Percentiles rank a stretch among this genome's conserved stretches.
Evolutionary conservation across 2,113 vertebrate species (phyloP).

Genomic region (Oryzias woworae): DNA sequence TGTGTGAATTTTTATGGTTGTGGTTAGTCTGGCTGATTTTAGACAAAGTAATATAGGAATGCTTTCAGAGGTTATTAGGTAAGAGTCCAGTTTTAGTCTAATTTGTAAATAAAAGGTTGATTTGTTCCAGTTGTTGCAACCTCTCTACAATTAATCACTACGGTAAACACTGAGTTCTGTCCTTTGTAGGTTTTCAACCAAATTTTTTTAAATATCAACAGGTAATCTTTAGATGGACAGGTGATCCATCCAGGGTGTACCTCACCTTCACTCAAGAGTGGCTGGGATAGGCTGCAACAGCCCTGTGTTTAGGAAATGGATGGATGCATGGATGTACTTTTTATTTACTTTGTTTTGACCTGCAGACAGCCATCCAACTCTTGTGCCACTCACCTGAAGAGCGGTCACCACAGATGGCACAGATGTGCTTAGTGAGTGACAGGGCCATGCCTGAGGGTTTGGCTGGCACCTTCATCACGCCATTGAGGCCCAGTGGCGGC

Average conservation of each 20-base stretch:
- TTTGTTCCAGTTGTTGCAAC: slow-evolving; percentile 15
- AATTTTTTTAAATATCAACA: no score
- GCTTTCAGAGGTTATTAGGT: slow-evolving; percentile 38
- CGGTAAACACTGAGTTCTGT: no score
- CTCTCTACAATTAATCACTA: no score
- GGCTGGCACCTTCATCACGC: slow-evolving; percentile 94
- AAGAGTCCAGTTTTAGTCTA: slow-evolving; percentile 28
- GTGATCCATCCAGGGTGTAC: no score
- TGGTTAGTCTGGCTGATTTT: slow-evolving; percentile 13
- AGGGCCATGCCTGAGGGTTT: slow-evolving; percentile 86
- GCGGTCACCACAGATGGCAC: slow-evolving; percentile 97
- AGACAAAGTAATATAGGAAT: slow-evolving; percentile 31
- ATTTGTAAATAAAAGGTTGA: slow-evolving; percentile 21
- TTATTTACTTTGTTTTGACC: no score
- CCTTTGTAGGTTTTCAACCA: no score
- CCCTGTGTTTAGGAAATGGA: no score
- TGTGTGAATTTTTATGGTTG: slow-evolving; percentile 36
- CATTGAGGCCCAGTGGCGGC: slow-evolving; percentile 94
- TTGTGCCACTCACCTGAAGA: slow-evolving; percentile 87
- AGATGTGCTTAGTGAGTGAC: slow-evolving; percentile 99
- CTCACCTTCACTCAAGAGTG: no score
- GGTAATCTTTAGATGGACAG: no score
- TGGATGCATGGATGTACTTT: no score
- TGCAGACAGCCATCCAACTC: background rate
- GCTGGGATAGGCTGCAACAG: no score